Base-by-base conservation (phyloP, 2,797 vertebrate genomes). In the Gallirallus australis region DNA sequence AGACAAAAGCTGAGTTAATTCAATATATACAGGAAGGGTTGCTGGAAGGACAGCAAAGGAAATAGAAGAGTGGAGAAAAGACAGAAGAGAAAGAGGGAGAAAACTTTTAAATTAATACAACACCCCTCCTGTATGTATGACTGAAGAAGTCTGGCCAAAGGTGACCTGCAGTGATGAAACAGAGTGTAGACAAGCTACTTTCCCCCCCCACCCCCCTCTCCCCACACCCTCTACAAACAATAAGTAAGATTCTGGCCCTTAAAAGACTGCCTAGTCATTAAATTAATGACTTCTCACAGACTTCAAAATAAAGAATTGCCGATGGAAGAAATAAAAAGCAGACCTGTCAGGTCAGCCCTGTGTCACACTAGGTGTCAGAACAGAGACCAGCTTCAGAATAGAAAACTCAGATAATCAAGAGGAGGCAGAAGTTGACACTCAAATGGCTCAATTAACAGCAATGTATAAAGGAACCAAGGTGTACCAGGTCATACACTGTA, bases 1-100 rank as follows among this genome's bases (percentile, higher is more conserved):
- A 91, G 98, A 96, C 50, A 94, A 93, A 86, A 98, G 92, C 79
- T 99, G 98, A 95, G 98, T 97, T 96, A 99, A 97, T 81, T 98
- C 97, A 95, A 52, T 52, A 52, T 27, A 52, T 63, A 63, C 8
- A 66, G 21, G 39, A 89, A 86, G 17, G 11, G 42, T 40, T 21
- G 12, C 27, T 75, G 30, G 33, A 89, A 65, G 7, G 24, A 48
- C 15, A 65, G 30, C 7, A 52, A 69, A 72, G 30, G 8, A 72
- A 61, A 42, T 13, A 68, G 66, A 82, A 79, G 14, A 83, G 7
- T 1, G 1, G 25, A 64, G 5, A 65, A 80, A 64, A 52, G 7
- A 42, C 6, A 59, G 12, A 56, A 6, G 7, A 83, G 31, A 76
- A 83, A 52, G 27, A 24, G 10, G 3, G 35, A 75, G 3, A 75